Evolutionary conservation across 2,797 vertebrate species (phyloP).

Genomic region (Ficedula albicollis): DNA sequence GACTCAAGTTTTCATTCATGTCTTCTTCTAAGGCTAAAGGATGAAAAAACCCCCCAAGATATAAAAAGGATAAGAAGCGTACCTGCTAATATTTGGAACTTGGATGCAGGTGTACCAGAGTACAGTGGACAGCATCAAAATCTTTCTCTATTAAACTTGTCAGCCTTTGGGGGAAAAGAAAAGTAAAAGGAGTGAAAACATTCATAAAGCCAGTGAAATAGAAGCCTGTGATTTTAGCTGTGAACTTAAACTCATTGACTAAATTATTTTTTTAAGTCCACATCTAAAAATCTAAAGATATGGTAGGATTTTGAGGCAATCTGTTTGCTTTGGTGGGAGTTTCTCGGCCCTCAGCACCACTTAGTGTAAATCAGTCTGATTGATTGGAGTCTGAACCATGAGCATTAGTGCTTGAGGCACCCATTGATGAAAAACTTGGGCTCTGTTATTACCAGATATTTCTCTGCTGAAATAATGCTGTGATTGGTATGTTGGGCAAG

Average conservation of each 20-base stretch:
- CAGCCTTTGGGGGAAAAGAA: background rate
- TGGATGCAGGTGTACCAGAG: background rate
- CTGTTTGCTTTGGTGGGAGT: rapidly evolving
- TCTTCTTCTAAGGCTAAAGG: background rate
- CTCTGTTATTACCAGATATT: background rate
- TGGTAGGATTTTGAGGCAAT: background rate
- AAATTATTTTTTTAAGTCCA: background rate
- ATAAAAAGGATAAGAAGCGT: background rate
- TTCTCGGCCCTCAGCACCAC: background rate
- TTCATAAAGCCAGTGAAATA: background rate
- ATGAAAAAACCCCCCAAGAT: rapidly evolving
- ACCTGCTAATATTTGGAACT: background rate
- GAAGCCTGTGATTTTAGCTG: background rate
- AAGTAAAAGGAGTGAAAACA: background rate
- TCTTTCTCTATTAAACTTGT: background rate
- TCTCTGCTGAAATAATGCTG: background rate
- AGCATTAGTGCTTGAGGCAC: background rate
- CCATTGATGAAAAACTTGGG: background rate
- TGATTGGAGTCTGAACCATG: background rate
- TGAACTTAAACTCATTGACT: background rate
- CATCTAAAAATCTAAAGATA: background rate
- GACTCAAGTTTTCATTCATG: background rate
- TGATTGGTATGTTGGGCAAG: background rate
- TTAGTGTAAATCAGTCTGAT: background rate
- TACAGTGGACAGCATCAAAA: background rate